These are phyloP conservation scores for Eupithecia abbreviata DNA, from an alignment of 2,888 invertebrate species.

Conservation along the genomic window DNA sequence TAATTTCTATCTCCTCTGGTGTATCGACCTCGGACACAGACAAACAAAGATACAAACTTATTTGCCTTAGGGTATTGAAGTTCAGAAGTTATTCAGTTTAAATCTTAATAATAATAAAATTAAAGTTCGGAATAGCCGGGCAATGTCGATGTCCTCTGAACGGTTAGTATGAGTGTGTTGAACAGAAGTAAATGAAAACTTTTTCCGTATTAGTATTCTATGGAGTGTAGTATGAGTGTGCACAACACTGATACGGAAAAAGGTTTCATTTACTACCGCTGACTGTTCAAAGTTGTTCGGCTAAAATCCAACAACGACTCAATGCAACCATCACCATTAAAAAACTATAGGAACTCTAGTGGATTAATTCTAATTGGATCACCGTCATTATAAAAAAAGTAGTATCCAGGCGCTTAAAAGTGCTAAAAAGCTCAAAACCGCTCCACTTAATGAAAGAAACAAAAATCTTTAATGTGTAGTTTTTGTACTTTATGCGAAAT, in stretches of 20 bases:
- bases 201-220: neutral
- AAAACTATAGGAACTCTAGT: neutral
- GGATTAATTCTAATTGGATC: neutral
- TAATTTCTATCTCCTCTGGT: neutral
- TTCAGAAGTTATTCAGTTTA: slow-evolving; percentile 17
- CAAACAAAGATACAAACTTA: slow-evolving; percentile 9
- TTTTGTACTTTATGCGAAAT: neutral
- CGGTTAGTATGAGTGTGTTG: neutral
- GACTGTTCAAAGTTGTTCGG: neutral
- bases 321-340: neutral
- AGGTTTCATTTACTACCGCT: neutral
- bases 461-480: neutral
- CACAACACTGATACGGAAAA: neutral
- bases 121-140: neutral
- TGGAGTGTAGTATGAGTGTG: neutral
- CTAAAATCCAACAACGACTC: neutral
- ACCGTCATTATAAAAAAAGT: no score
- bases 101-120: slow-evolving; percentile 13
- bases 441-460: neutral
- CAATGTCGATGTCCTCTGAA: slow-evolving; percentile 5
- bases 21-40: neutral
- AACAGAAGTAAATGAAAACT: neutral
- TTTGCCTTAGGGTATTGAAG: slow-evolving; percentile 22
- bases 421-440: neutral
- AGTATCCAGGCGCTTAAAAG: no score